phyloP scores from a whole-genome alignment of 2,797 vertebrate genomes.

The Thaleichthys pacificus region DNA sequence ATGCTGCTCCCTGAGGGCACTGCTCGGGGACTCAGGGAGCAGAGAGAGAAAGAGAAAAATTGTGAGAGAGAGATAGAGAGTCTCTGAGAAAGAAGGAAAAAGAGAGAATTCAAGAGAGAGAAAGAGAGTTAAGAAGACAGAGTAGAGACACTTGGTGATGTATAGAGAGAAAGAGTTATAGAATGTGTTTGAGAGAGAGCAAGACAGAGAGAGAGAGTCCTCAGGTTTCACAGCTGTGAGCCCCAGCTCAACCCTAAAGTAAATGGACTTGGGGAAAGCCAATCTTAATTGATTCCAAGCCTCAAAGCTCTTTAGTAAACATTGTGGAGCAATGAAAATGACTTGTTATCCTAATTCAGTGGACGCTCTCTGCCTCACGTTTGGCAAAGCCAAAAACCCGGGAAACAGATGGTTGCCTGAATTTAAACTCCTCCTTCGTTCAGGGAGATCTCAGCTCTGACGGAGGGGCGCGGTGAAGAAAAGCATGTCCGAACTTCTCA shows the following conservation, averaged over 20 bases:
- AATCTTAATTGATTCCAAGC: constrained; percentile 84
- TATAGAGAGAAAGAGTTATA: constrained; percentile 35
- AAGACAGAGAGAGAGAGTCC: constrained; percentile 57
- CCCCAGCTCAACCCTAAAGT: constrained; percentile 74
- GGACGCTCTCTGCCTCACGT: constrained; percentile 59
- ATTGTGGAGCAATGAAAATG: constrained; percentile 76
- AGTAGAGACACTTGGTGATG: constrained; percentile 12
- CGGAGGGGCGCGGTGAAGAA: background rate
- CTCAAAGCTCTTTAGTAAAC: constrained; percentile 81
- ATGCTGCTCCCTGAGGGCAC: constrained; percentile 78
- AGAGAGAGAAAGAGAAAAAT: constrained; percentile 16
- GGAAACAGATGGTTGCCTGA: constrained; percentile 56
- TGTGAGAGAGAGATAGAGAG: background rate
- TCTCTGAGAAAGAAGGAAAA: background rate
- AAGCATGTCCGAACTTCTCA: background rate
- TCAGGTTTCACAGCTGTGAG: constrained; percentile 87
- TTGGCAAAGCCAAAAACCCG: constrained; percentile 45
- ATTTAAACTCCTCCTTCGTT: constrained; percentile 54
- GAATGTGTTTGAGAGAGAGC: constrained; percentile 36
- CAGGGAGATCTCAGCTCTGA: constrained; percentile 39
- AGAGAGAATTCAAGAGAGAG: background rate
- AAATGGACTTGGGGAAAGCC: constrained; percentile 77
- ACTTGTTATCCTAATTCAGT: constrained; percentile 79
- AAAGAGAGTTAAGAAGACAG: constrained; percentile 22
- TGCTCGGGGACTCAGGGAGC: constrained; percentile 76